Conservation (phyloP, 2,797 vertebrate genomes). For the Garrulus glandarius region DNA sequence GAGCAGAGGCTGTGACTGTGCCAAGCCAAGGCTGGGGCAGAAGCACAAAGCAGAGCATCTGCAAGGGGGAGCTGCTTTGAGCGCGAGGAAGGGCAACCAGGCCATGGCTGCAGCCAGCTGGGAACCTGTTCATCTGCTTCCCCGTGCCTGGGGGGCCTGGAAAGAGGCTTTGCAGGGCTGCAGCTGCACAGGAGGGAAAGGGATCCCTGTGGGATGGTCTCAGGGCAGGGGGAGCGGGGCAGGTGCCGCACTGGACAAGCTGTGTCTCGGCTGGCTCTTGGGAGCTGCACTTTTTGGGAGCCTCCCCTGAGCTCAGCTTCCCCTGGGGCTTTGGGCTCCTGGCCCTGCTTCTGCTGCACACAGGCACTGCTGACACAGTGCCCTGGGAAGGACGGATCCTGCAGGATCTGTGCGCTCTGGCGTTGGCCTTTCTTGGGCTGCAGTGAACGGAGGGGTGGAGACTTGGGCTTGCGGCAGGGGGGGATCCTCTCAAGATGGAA, state of each 20-base stretch:
- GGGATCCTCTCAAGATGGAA: neutral
- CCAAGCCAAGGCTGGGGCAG: neutral
- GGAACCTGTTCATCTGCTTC: neutral
- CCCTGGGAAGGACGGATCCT: neutral
- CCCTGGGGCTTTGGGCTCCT: neutral
- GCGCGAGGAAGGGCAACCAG: neutral
- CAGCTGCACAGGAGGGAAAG: neutral
- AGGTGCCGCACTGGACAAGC: neutral
- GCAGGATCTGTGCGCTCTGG: neutral
- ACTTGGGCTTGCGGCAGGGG: too few species aligned
- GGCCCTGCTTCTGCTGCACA: neutral
- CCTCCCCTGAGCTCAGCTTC: neutral
- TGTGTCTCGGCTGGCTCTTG: neutral
- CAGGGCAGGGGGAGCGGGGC: neutral
- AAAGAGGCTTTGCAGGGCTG: neutral
- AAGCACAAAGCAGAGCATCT: constrained; percentile 82
- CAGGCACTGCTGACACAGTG: neutral
- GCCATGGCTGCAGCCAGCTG: neutral
- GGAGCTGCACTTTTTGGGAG: neutral
- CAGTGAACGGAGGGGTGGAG: neutral
- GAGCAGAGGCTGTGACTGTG: neutral
- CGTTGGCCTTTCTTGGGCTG: neutral
- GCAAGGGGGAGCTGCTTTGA: neutral
- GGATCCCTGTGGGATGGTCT: neutral
- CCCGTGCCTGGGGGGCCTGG: too few species aligned